Percentiles rank a stretch among this genome's conserved stretches.
Conservation (phyloP, 1,140 invertebrate genomes). For the Drosophila athabasca region DNA sequence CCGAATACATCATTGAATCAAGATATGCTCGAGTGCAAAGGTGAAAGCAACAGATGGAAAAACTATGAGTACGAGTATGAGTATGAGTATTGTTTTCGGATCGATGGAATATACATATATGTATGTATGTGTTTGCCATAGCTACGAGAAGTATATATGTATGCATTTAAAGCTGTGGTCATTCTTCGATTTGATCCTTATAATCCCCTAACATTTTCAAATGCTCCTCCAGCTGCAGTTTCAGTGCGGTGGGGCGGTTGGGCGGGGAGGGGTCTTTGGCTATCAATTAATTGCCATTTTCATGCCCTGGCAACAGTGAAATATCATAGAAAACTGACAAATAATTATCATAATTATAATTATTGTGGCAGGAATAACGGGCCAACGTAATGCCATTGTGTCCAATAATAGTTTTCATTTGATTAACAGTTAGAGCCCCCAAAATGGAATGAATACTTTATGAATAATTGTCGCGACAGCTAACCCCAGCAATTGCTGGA, state of each 20-base stretch:
- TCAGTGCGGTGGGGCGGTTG: neutral
- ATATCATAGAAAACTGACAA: slow-evolving; percentile 51
- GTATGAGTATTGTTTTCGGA: too few species aligned
- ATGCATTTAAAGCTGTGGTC: too few species aligned
- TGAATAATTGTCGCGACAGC: slow-evolving; percentile 60
- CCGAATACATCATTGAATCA: too few species aligned
- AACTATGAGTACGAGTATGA: too few species aligned
- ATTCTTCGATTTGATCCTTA: too few species aligned
- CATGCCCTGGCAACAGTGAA: slow-evolving; percentile 32
- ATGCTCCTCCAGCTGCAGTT: neutral
- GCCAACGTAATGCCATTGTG: slow-evolving; percentile 49
- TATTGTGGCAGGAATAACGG: slow-evolving; percentile 21
- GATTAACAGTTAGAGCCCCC: slow-evolving; percentile 66
- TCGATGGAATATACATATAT: too few species aligned
- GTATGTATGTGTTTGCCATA: too few species aligned
- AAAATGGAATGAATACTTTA: slow-evolving; percentile 53
- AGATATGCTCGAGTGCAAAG: too few species aligned
- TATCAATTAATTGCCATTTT: slow-evolving; percentile 65
- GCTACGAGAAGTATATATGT: too few species aligned
- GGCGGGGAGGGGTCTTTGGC: slow-evolving; percentile 2
- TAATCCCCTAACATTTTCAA: too few species aligned
- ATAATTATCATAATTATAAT: slow-evolving; percentile 50
- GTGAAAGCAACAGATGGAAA: too few species aligned
- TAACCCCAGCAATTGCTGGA: neutral
- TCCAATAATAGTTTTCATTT: slow-evolving; percentile 66